Conservation (phyloP, 1,140 invertebrate genomes). For the Alviniconcha marisindica region DNA sequence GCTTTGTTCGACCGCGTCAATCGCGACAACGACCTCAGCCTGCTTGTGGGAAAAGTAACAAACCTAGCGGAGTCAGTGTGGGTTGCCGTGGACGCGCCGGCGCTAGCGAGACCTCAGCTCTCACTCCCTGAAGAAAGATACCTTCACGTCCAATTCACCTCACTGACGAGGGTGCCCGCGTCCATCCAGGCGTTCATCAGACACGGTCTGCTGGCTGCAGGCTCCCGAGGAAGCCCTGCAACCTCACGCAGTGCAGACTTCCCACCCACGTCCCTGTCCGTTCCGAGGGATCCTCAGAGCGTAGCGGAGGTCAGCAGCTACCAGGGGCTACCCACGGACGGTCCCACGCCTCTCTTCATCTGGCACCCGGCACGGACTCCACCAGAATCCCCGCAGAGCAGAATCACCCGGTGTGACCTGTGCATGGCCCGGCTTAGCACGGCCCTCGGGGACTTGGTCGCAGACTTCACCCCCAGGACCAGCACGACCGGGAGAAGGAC, state of each 20-base stretch:
- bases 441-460: not conserved
- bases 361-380: not conserved
- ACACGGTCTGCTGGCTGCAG: not conserved
- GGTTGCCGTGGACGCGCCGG: not conserved
- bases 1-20: constrained; percentile 20
- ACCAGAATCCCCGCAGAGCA: not conserved
- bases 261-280: not conserved
- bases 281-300: not conserved
- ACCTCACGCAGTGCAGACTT: no score
- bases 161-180: not conserved
- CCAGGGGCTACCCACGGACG: not conserved
- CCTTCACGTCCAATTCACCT: not conserved
- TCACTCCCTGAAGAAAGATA: not conserved
- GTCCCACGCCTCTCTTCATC: constrained; percentile 1
- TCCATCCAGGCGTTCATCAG: constrained; percentile 12
- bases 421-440: not conserved
- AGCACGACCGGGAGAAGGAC: no score
- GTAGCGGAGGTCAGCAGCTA: not conserved
- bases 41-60: not conserved
- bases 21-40: not conserved
- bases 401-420: not conserved
- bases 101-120: not conserved
- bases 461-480: not conserved
- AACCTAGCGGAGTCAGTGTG: not conserved
- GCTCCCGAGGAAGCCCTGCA: no score